Evolutionary conservation across 1,140 invertebrate genomes (phyloP).

Genomic region (Chironomus striatipennis): DNA sequence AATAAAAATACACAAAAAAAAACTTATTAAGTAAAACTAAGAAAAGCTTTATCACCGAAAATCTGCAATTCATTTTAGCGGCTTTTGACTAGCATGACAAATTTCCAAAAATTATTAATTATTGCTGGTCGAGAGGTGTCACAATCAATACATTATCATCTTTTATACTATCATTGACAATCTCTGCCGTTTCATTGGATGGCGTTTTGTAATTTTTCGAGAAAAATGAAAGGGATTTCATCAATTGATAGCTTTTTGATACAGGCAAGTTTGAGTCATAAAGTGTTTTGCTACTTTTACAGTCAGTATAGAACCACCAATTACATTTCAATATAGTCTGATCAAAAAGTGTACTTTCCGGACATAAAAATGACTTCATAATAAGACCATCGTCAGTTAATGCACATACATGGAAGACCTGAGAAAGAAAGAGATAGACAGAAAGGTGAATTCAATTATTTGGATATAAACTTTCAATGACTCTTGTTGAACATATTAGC

Average conservation of each 20-base stretch:
- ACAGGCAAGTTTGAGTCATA: constrained; percentile 85
- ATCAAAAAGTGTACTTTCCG: constrained; percentile 80
- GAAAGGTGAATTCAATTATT: not conserved
- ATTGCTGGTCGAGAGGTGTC: too few relatives aligned
- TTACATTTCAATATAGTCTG: constrained; percentile 83
- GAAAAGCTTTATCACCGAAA: too few relatives aligned
- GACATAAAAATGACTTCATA: constrained; percentile 82
- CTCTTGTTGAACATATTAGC: constrained; percentile 24
- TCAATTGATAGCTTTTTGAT: constrained; percentile 82
- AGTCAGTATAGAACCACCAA: constrained; percentile 88
- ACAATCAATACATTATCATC: too few relatives aligned
- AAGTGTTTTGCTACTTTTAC: constrained; percentile 63
- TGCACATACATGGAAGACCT: constrained; percentile 86
- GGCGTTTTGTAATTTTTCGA: constrained; percentile 61
- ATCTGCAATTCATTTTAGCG: too few relatives aligned
- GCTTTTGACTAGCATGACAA: too few relatives aligned
- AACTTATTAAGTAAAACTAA: too few relatives aligned
- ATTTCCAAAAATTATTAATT: too few relatives aligned
- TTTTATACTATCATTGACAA: too few relatives aligned
- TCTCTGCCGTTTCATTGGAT: not conserved
- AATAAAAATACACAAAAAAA: too few relatives aligned
- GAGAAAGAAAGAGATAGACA: constrained; percentile 23
- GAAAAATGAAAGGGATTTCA: constrained; percentile 82
- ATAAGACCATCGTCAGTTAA: constrained; percentile 79
- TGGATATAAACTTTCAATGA: not conserved